A percentile compares a stretch with the other conserved stretches of the same genome.
These are phyloP conservation scores for Rhinoderma darwinii DNA, from an alignment of 2,113 vertebrate species.

Conservation along the genomic window DNA sequence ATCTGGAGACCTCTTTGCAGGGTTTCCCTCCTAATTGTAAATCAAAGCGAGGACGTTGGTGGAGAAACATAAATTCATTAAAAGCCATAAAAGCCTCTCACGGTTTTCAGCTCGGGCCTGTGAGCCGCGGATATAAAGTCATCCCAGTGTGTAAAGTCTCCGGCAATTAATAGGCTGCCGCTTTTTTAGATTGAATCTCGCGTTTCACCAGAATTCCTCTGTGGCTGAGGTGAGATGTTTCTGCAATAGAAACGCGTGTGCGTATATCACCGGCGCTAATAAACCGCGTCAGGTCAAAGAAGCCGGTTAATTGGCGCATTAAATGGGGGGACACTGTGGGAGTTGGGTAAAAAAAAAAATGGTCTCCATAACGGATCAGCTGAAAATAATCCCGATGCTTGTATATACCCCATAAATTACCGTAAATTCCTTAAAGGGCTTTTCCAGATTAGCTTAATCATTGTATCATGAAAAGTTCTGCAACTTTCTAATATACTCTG, in stretches of 20 bases:
- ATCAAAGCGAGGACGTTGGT: slow-evolving; percentile 60
- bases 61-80: slow-evolving; percentile 60
- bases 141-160: slow-evolving; percentile 34
- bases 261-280: slow-evolving; percentile 43
- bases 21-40: slow-evolving; percentile 61
- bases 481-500: too few relatives aligned
- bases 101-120: not conserved
- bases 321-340: slow-evolving; percentile 12
- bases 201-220: slow-evolving; percentile 29
- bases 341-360: not conserved
- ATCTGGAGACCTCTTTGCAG: slow-evolving; percentile 44
- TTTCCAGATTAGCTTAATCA: too few relatives aligned
- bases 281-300: slow-evolving; percentile 45
- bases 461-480: too few relatives aligned
- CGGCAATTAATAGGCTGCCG: slow-evolving; percentile 32
- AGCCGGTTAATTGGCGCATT: slow-evolving; percentile 48
- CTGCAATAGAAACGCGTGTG: slow-evolving; percentile 30
- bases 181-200: slow-evolving; percentile 34
- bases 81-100: slow-evolving; percentile 46
- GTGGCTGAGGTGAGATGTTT: slow-evolving; percentile 54
- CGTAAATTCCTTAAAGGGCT: not conserved
- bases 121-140: slow-evolving; percentile 46
- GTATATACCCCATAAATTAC: too few relatives aligned
- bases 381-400: not conserved
- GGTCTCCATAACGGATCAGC: not conserved